phyloP scores from a whole-genome alignment of 1,140 invertebrate species.

The Hylaeus volcanicus region DNA sequence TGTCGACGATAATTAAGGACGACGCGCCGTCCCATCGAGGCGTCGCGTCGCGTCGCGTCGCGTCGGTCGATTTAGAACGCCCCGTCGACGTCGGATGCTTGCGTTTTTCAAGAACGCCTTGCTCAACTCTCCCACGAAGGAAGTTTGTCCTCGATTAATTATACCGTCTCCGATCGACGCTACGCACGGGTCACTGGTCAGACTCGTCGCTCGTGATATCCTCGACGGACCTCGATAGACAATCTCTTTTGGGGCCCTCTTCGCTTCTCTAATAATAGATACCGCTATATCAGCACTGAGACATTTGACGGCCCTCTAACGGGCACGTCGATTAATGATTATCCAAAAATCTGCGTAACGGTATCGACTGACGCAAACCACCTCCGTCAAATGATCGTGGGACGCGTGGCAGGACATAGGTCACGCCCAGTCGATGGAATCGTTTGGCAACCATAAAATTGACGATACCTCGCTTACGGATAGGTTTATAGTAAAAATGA shows the following conservation, averaged over 20 bases:
- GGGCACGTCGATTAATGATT: conserved; percentile 52
- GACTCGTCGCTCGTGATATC: conserved; percentile 4
- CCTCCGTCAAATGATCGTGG: not conserved
- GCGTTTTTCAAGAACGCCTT: conserved; percentile 14
- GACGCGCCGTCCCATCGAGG: conserved; percentile 27
- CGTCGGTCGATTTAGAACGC: conserved; percentile 13
- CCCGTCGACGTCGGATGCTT: conserved; percentile 24
- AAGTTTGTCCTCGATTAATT: conserved; percentile 44
- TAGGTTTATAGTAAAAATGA: not conserved
- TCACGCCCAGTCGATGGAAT: not conserved
- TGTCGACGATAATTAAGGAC: conserved; percentile 48
- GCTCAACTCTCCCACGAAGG: conserved; percentile 9
- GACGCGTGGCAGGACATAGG: no score
- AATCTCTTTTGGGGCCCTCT: not conserved
- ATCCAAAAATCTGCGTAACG: conserved; percentile 62
- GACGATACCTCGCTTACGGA: not conserved
- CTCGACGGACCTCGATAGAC: not conserved
- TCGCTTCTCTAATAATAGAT: not conserved
- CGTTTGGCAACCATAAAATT: not conserved
- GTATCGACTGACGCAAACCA: conserved; percentile 55
- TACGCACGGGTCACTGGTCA: not conserved
- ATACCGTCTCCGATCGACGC: conserved; percentile 18
- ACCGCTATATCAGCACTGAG: conserved; percentile 36
- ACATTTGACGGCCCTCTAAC: conserved; percentile 53
- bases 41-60: conserved; percentile 4